Evolutionary conservation across 2,888 invertebrate genomes (phyloP), one percentile per base, ranked within the genome.

Genomic region (Aphidoletes aphidimyza): DNA sequence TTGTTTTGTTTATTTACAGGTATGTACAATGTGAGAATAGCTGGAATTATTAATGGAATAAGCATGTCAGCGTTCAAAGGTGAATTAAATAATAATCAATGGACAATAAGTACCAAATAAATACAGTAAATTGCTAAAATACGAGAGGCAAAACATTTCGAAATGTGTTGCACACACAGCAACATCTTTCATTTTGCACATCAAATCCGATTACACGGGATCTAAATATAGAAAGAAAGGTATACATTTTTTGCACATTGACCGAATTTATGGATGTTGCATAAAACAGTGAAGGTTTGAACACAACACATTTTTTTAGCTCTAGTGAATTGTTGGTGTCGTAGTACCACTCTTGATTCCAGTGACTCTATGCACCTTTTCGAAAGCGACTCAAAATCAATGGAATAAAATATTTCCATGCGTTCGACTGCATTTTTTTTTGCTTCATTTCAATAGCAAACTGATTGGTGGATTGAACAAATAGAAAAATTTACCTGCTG

Each of bases 401-500:
- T 47, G 2, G n/a, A 5, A 47, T 19, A 54, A n/a, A 22, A 22
- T 22, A 54, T 54, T 22, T 54, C 54, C 0, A 54, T 54, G 54
- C 54, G 54, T 54, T 54, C 22, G 9, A 17, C 22, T 54, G 22
- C 54, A 54, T 54, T 54, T n/a, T n/a, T n/a, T n/a, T n/a, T n/a
- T n/a, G n/a, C n/a, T n/a, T n/a, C n/a, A n/a, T n/a, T n/a, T n/a
- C n/a, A n/a, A n/a, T n/a, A n/a, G n/a, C n/a, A n/a, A n/a, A n/a
- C n/a, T n/a, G n/a, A n/a, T 22, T 54, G 3, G 0, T 22, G 54
- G 2, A 54, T 39, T 54, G 22, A 54, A 54, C n/a, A 6, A 54
- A 54, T 54, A 54, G 54, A 54, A 22, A n/a, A 54, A 54, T 54
- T 54, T 54, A 54, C 54, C 54, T 54, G 54, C n/a, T 54, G 47